Evolutionary conservation across 1,140 invertebrate species (phyloP).

Genomic region (Maniola jurtina): DNA sequence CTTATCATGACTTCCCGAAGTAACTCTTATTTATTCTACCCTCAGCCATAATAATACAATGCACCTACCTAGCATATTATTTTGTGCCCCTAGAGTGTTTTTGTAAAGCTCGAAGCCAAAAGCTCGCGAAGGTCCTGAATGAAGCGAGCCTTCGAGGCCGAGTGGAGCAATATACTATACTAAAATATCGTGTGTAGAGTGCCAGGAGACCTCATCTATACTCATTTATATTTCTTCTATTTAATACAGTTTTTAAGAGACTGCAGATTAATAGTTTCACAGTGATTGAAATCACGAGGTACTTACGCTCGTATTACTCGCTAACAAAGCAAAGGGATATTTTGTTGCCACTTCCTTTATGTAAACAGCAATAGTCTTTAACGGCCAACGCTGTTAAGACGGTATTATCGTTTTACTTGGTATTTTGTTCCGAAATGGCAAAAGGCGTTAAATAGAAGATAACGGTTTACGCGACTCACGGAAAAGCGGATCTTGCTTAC

Average conservation of each 20-base stretch:
- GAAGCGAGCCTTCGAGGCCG: no score
- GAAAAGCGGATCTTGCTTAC: constrained; percentile 22
- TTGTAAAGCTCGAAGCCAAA: no score
- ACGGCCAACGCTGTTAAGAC: constrained; percentile 36
- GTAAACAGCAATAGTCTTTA: constrained; percentile 40
- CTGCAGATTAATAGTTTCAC: not conserved
- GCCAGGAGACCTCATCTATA: no score
- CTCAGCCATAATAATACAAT: no score
- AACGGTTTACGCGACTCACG: constrained; percentile 30
- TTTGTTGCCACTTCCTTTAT: constrained; percentile 35
- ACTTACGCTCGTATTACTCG: constrained; percentile 31
- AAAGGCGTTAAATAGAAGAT: constrained; percentile 31
- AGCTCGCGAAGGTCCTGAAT: no score
- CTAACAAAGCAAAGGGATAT: constrained; percentile 29
- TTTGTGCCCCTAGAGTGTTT: no score
- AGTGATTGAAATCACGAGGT: constrained; percentile 32
- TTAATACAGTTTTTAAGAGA: not conserved
- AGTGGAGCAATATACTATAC: no score
- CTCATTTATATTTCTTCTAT: not conserved
- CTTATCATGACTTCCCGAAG: no score
- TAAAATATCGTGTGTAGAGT: no score
- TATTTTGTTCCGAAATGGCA: constrained; percentile 29
- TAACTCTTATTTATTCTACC: no score
- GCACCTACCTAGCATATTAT: no score
- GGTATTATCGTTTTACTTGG: constrained; percentile 39